A percentile compares a stretch with the other conserved stretches of the same genome.
These are phyloP conservation scores for Panopea generosa DNA, from an alignment of 2,888 invertebrate species.

Conservation along the genomic window DNA sequence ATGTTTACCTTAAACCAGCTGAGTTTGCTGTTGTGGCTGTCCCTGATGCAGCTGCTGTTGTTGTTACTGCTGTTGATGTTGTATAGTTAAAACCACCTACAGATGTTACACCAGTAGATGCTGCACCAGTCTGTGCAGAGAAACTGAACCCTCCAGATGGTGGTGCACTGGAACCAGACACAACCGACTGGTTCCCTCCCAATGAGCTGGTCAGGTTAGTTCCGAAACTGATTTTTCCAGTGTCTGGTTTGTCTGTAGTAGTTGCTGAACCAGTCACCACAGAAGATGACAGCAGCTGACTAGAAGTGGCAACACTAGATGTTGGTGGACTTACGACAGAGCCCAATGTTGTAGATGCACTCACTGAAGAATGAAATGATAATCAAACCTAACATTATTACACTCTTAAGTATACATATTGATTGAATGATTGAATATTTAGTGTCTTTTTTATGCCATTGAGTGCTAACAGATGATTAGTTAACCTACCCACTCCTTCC, in stretches of 20 bases:
- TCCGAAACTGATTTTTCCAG: neutral
- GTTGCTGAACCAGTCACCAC: conserved; percentile 6
- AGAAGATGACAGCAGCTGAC: neutral
- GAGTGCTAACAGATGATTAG: too few species aligned
- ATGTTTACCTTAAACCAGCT: too few species aligned
- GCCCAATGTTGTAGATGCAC: neutral
- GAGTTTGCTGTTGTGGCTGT: neutral
- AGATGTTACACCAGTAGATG: neutral
- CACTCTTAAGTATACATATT: too few species aligned
- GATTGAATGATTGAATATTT: too few species aligned
- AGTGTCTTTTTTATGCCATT: too few species aligned
- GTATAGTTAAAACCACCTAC: conserved; percentile 27
- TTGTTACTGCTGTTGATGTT: conserved; percentile 7
- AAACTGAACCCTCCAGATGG: conserved; percentile 26
- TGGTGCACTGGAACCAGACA: conserved; percentile 9
- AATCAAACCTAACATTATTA: neutral
- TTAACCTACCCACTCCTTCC: too few species aligned
- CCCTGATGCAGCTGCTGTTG: conserved; percentile 1
- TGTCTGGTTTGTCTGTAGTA: neutral
- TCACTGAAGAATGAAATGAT: neutral
- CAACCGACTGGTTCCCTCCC: conserved; percentile 6
- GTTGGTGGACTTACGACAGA: neutral
- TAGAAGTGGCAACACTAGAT: neutral
- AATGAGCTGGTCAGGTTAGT: too few species aligned
- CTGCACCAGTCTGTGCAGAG: conserved; percentile 6